These are phyloP conservation scores for Anhinga rufa DNA, from an alignment of 2,113 vertebrate species.

Conservation along the genomic window DNA sequence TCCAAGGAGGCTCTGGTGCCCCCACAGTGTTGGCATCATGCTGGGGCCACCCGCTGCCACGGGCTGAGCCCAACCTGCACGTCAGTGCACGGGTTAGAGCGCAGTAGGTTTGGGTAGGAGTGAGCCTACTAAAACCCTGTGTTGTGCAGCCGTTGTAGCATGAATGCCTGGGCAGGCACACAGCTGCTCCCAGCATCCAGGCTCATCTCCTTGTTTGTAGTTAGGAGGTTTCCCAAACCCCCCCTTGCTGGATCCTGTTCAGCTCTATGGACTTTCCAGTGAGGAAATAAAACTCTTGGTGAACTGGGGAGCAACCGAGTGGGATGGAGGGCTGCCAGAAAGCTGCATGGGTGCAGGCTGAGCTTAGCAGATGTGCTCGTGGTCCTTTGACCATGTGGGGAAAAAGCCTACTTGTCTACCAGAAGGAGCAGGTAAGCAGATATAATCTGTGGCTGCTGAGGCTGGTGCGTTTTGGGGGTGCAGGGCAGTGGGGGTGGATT, in stretches of 20 bases:
- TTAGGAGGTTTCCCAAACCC: not conserved
- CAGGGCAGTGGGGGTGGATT: not conserved
- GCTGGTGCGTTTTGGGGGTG: rapidly evolving
- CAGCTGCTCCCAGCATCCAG: not conserved
- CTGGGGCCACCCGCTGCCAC: not conserved
- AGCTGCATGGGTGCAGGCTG: not conserved
- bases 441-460: not conserved
- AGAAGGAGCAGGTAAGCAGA: not conserved
- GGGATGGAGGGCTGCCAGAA: not conserved
- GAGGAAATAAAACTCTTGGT: not conserved
- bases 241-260: not conserved
- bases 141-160: not conserved
- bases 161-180: not conserved
- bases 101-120: not conserved
- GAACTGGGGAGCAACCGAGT: not conserved
- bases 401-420: not conserved
- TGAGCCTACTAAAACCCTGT: not conserved
- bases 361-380: not conserved
- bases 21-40: not conserved
- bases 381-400: not conserved
- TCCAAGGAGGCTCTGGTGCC: not conserved
- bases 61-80: not conserved
- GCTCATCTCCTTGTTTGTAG: not conserved
- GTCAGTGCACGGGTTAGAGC: rapidly evolving
- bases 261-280: rapidly evolving